Base-by-base conservation (phyloP, 2,797 vertebrate species). In the Gobionotothen gibberifrons region DNA sequence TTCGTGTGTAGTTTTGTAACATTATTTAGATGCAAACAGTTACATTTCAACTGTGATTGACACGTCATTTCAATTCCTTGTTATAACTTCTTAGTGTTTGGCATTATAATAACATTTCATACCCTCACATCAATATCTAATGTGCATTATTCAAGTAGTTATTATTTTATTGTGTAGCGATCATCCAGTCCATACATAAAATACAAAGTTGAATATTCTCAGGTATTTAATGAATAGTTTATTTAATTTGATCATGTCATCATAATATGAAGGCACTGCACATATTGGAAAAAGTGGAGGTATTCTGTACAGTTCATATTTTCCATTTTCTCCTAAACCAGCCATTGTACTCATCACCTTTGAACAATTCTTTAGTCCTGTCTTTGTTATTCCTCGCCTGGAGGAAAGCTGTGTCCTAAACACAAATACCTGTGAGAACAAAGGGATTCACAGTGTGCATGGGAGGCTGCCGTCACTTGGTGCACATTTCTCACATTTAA, bases 371-470 rank as follows among this genome's bases (percentile, higher is more conserved):
- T 52, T 68, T 72, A 71, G 76, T 74, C 67, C 44, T 46, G 16
- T 44, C 61, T 83, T 69, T 72, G 60, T 61, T 80, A 69, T 67
- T 84, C 57, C 43, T 56, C 48, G 22, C 54, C 64, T 9, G 32
- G 60, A 76, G 66, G 22, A 82, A 79, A 40, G 17, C 22, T 48
- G 32, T 54, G 59, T 56, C 56, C 63, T 32, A n/a, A 67, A 51
- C 56, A 69, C 46, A 61, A 56, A 56, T 47, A 74, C 67, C 66
- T 74, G 60, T 54, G 74, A 81, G 72, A 78, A 76, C 60, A 81
- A 85, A 89, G 73, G 70, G 53, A 17, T 63, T 86, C 42, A 9
- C 57, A 19, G 22, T 47, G 70, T 59, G 53, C 51, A 57, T 22
- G 22, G n/a, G 29, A 36, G 32, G 32, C 32, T 36, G 62, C 62